A percentile compares a stretch with the other conserved stretches of the same genome.
These are phyloP conservation scores for Lasioglossum calceatum DNA, from an alignment of 2,888 invertebrate genomes.

Conservation along the genomic window DNA sequence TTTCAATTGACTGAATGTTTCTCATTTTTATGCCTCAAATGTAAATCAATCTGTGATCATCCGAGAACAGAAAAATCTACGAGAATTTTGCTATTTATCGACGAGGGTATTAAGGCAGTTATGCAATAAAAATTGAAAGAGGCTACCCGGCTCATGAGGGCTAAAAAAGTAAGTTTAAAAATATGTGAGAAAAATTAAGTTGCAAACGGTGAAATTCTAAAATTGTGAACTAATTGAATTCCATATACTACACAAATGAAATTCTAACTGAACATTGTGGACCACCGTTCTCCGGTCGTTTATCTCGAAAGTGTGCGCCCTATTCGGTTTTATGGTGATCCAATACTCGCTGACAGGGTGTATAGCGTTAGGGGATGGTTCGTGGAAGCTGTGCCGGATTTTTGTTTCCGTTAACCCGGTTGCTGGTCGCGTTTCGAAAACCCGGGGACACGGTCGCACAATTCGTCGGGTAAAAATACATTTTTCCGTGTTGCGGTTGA, in stretches of 20 bases:
- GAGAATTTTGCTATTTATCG: no score
- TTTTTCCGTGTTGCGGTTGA: slow-evolving; percentile 6
- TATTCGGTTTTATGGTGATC: background rate
- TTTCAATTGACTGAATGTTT: background rate
- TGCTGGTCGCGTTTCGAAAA: background rate
- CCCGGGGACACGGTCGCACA: background rate
- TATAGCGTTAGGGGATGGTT: background rate
- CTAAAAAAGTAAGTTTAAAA: no score
- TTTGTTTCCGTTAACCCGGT: slow-evolving; percentile 6
- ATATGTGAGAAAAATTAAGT: no score
- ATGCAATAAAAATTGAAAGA: no score
- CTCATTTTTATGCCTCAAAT: no score
- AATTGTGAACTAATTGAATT: background rate
- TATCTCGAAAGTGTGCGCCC: background rate
- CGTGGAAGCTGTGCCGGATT: background rate
- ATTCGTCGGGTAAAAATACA: slow-evolving; percentile 19
- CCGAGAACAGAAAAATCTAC: no score
- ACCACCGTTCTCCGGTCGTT: background rate
- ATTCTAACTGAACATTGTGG: background rate
- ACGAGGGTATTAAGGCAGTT: no score
- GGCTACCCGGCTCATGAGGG: no score
- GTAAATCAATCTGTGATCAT: no score
- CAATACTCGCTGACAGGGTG: background rate
- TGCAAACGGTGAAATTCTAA: no score
- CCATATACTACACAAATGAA: background rate